Evolutionary conservation across 2,888 invertebrate species (phyloP), one percentile per base, ranked within the genome.

Genomic region (Rugalucina vietnamica): DNA sequence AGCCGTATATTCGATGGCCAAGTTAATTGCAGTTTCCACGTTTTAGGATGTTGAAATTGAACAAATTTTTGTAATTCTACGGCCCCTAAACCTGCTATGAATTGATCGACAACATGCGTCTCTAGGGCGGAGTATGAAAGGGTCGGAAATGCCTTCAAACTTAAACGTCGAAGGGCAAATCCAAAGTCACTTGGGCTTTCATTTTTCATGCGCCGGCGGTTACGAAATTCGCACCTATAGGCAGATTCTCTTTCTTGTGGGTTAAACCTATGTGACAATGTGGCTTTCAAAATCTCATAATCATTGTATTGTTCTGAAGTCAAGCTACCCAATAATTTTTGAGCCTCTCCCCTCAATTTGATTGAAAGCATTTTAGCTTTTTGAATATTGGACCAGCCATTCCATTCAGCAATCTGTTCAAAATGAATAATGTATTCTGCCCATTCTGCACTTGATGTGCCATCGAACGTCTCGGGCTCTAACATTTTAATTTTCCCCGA

Each of bases 401-500:
- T 82, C 77, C 78, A 82, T n/a, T 32, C 54, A 27, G 78, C 74
- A 27, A 60, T 50, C 57, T 78, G 78, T 57, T 78, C 78, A 54
- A 82, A 82, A 49, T 78, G 82, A 24, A 79, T 37, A 69, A 78
- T 77, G 36, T 72, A 70, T 50, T 80, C 80, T 75, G 49, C 14
- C 76, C 81, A 76, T 18, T 76, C 76, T 18, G 36, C 32, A 2
- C 21, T 36, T 18, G 54, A 70, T 21, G 36, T 72, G 8, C 76
- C 76, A 57, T 81, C 81, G 72, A 81, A 78, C 29, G 43, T 73
- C 37, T 70, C 70, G 27, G 70, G 70, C 36, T 70, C 70, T 39
- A 70, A 37, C 27, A 37, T 36, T 39, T 70, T 70, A 36, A 36
- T 70, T 24, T 36, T 70, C 3, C 2, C 21, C 4, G 27, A 18